Evolutionary conservation across 2,113 vertebrate genomes (phyloP), one percentile per base, ranked within the genome.

Genomic region (Jacana jacana): DNA sequence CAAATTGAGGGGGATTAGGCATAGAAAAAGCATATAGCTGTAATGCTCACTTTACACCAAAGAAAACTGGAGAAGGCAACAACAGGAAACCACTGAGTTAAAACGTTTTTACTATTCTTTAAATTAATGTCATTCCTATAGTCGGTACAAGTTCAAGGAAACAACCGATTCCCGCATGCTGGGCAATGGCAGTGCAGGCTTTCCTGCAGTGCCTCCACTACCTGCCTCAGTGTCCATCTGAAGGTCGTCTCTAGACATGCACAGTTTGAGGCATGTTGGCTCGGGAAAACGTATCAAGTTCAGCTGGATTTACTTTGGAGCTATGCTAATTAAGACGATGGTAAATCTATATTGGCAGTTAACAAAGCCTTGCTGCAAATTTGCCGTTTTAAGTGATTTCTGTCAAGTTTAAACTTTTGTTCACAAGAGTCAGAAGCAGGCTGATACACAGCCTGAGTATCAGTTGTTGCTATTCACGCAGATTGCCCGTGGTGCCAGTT

Each of bases 1-100:
- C 93, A 95, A 94, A 89, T 76, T 72, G 83, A 80, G 85, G 70
- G 72, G 44, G 33, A 79, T 94, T 94, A 94, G 95, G 92, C 92
- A 73, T 94, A 96, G 58, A 82, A 72, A 79, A 73, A 11, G 52
- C 49, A 63, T 91, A 16, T 44, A 91, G 69, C 90, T 92, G 52
- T 89, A 80, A 77, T 51, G 73, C 83, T 91, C 91, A 89, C 70
- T 79, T 94, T 37, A 87, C 93, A 96, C 95, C 96, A 96, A 97
- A 97, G 96, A 96, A 89, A 93, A 96, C 35, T 91, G 86, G 73
- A 95, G 81, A 95, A 96, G 63, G 70, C 77, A 85, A 55, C 82
- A 88, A 85, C 66, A 79, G 63, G 61, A 92, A 87, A 77, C 61
- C 78, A 69, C n/a, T 27, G 88, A 91, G 91, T 95, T 81, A 95